phyloP scores from a whole-genome alignment of 1,140 invertebrate species.

The Diuraphis noxia region DNA sequence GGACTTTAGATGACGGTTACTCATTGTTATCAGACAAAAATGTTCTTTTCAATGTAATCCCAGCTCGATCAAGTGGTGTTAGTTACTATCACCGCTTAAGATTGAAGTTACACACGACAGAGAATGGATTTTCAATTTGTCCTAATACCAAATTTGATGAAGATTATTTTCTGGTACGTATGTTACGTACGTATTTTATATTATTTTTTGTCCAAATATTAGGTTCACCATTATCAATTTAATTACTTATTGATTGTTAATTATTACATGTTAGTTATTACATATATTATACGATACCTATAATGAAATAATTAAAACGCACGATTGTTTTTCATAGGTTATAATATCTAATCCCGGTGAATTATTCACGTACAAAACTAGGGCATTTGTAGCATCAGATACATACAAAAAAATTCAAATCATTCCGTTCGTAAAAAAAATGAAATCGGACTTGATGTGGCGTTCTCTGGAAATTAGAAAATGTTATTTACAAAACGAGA shows the following conservation, averaged over 20 bases:
- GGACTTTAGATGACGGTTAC: slow-evolving; percentile 6
- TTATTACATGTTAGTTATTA: too few species aligned
- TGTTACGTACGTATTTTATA: too few species aligned
- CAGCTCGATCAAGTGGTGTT: not conserved
- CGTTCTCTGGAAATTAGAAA: not conserved
- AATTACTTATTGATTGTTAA: too few species aligned
- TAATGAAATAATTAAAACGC: too few species aligned
- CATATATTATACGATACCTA: too few species aligned
- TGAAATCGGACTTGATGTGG: not conserved
- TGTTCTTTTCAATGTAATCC: not conserved
- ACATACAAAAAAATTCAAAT: slow-evolving; percentile 14
- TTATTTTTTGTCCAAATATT: too few species aligned
- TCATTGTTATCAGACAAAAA: not conserved
- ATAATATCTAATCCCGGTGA: not conserved
- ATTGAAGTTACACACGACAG: not conserved
- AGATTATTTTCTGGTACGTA: not conserved
- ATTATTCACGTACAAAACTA: not conserved
- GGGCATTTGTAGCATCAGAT: not conserved
- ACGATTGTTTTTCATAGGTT: not conserved
- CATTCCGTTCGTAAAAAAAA: slow-evolving; percentile 12
- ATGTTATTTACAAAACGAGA: slow-evolving; percentile 18
- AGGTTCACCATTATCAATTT: too few species aligned
- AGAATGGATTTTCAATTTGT: not conserved
- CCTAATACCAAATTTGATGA: not conserved
- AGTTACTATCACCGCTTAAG: slow-evolving; percentile 14